A percentile compares a stretch with the other conserved stretches of the same genome.
These are phyloP conservation scores for Stenopsyche tienmushanensis DNA, from an alignment of 1,140 invertebrate genomes.

Conservation along the genomic window DNA sequence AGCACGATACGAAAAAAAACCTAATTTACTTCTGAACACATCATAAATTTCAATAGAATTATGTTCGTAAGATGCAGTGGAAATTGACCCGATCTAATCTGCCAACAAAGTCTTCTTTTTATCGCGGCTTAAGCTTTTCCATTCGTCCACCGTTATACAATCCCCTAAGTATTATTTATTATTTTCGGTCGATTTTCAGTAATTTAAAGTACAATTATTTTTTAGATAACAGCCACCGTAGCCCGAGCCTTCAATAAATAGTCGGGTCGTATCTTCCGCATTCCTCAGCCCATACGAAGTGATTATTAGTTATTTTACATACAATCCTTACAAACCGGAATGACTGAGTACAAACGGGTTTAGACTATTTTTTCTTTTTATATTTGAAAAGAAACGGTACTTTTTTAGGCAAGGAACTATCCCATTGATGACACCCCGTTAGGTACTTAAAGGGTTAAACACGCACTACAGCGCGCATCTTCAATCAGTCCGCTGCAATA, in stretches of 20 bases:
- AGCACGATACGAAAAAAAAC: no score
- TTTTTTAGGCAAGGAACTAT: slow-evolving; percentile 15
- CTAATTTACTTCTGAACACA: no score
- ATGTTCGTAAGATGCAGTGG: no score
- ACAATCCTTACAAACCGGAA: slow-evolving; percentile 28
- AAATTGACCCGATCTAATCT: no score
- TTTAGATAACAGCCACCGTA: neutral
- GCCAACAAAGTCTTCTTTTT: neutral
- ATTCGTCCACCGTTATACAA: neutral
- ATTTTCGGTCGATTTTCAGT: neutral
- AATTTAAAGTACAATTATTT: neutral
- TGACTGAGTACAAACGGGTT: slow-evolving; percentile 22
- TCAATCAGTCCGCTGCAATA: neutral
- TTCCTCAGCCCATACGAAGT: slow-evolving; percentile 24
- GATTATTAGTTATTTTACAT: slow-evolving; percentile 32
- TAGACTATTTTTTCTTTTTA: slow-evolving; percentile 25
- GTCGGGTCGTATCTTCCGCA: slow-evolving; percentile 25
- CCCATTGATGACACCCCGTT: slow-evolving; percentile 23
- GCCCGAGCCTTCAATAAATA: slow-evolving; percentile 3
- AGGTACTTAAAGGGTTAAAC: slow-evolving; percentile 23
- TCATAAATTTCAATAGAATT: no score
- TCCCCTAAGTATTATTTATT: neutral
- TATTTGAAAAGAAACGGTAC: slow-evolving; percentile 18
- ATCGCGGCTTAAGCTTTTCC: neutral
- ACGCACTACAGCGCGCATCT: slow-evolving; percentile 1